phyloP scores from a whole-genome alignment of 2,113 vertebrate genomes.

The Trematomus loennbergii region DNA sequence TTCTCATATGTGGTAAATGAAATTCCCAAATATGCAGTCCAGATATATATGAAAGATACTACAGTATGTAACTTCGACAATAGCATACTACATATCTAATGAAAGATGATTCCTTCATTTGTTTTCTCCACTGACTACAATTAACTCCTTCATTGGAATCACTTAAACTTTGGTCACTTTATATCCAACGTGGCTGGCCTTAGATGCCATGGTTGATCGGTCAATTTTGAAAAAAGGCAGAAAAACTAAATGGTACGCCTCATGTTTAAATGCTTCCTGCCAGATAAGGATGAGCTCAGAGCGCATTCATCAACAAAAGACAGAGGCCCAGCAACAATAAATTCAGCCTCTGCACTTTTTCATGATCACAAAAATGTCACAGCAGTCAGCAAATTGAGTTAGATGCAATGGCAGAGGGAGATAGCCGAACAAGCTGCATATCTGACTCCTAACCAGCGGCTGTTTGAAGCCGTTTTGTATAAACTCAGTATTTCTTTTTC shows the following conservation, averaged over 20 bases:
- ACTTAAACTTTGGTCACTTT: background rate
- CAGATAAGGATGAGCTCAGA: slow-evolving; percentile 60
- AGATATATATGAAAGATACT: too few species aligned
- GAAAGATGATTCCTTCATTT: background rate
- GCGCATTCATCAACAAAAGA: slow-evolving; percentile 56
- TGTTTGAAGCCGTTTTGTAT: slow-evolving; percentile 51
- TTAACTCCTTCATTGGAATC: background rate
- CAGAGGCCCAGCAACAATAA: slow-evolving; percentile 49
- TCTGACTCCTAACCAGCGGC: slow-evolving; percentile 36
- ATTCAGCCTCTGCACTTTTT: slow-evolving; percentile 55
- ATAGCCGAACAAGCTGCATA: slow-evolving; percentile 29
- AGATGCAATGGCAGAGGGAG: slow-evolving; percentile 44
- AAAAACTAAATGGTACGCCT: slow-evolving; percentile 48
- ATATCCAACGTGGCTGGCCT: background rate
- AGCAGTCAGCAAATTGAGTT: slow-evolving; percentile 71
- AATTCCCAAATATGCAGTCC: background rate
- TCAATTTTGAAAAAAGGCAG: background rate
- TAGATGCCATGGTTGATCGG: background rate
- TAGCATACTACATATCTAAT: background rate
- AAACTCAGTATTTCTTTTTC: background rate
- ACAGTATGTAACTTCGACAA: too few species aligned
- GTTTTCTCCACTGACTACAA: background rate
- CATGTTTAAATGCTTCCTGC: slow-evolving; percentile 57
- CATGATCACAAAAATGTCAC: slow-evolving; percentile 66
- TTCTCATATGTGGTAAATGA: background rate